phyloP scores from a whole-genome alignment of 2,797 vertebrate genomes.

The Lerista edwardsae region DNA sequence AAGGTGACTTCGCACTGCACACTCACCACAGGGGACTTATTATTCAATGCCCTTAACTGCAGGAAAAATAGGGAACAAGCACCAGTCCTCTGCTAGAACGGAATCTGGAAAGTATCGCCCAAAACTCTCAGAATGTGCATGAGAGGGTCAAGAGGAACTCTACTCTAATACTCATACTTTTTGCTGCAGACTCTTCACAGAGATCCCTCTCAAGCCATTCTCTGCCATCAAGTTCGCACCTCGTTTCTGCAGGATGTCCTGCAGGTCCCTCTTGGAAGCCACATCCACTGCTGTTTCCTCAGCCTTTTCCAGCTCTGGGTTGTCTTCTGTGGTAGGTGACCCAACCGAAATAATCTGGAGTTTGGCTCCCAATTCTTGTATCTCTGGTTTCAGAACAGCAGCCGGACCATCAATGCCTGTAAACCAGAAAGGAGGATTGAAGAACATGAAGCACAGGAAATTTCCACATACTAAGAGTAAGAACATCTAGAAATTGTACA shows the following conservation, averaged over 20 bases:
- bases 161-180: background rate
- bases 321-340: slow-evolving; percentile 76
- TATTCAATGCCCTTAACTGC: background rate
- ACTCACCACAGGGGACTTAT: background rate
- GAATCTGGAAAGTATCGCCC: background rate
- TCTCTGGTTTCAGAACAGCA: slow-evolving; percentile 83
- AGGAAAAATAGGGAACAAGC: slow-evolving; percentile 1
- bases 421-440: slow-evolving; percentile 11
- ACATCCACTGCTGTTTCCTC: slow-evolving; percentile 75
- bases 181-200: slow-evolving; percentile 56
- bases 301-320: slow-evolving; percentile 75
- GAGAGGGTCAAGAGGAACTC: background rate
- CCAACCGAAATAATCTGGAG: slow-evolving; percentile 81
- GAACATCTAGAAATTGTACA: too few species aligned
- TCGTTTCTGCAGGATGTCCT: slow-evolving; percentile 88
- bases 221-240: slow-evolving; percentile 74
- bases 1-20: background rate
- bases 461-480: background rate
- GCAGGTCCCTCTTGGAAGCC: slow-evolving; percentile 85
- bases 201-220: slow-evolving; percentile 74
- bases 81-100: background rate
- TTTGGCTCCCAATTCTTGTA: slow-evolving; percentile 79
- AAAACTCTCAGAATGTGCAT: background rate
- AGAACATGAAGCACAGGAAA: background rate
- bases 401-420: slow-evolving; percentile 92